phyloP scores from a whole-genome alignment of 2,113 vertebrate genomes.

The Meleagris gallopavo region DNA sequence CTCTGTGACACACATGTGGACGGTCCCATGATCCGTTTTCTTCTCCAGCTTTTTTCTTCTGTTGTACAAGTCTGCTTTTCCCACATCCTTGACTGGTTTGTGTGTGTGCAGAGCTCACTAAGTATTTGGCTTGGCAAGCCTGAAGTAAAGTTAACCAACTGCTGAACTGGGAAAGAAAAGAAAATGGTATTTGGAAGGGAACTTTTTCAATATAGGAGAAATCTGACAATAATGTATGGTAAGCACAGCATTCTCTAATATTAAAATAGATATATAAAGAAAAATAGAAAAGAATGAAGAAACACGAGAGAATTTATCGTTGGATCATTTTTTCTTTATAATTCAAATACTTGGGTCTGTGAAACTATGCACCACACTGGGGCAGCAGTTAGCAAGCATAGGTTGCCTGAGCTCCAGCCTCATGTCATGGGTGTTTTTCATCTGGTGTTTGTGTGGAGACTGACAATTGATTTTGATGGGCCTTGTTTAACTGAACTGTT shows the following conservation, averaged over 20 bases:
- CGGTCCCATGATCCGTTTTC: neutral
- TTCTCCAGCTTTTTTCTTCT: neutral
- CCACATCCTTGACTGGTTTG: neutral
- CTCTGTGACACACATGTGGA: neutral
- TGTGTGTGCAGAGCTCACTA: neutral
- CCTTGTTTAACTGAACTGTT: neutral
- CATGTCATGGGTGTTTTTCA: neutral
- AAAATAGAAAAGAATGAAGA: neutral
- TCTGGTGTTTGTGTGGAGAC: constrained; percentile 6
- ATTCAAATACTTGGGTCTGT: neutral
- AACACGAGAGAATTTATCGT: neutral
- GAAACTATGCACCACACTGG: constrained; percentile 70
- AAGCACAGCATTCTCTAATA: neutral
- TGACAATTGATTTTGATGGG: neutral
- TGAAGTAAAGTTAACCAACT: neutral
- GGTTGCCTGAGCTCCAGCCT: neutral
- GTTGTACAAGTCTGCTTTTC: neutral
- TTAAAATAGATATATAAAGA: neutral
- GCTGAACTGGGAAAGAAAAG: neutral
- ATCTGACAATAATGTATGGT: neutral
- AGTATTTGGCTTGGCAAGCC: neutral
- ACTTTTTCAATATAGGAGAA: neutral
- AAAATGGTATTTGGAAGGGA: neutral
- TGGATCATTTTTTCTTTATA: neutral
- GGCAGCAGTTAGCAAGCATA: constrained; percentile 76